Conservation (phyloP, 2,797 vertebrate species). For the Poeciliopsis presidionis region DNA sequence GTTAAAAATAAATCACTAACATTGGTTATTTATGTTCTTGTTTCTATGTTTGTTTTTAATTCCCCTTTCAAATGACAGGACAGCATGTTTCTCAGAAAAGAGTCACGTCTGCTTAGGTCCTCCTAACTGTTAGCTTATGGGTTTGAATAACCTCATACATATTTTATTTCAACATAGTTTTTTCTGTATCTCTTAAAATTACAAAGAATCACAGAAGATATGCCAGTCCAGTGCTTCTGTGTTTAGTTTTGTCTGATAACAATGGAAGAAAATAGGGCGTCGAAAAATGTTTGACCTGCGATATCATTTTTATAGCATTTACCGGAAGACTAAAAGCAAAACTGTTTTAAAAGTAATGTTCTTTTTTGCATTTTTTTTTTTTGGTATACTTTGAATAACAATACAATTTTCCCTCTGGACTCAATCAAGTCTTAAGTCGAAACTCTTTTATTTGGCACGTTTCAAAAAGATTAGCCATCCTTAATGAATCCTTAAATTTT, state of each 20-base stretch:
- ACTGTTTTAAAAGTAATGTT: neutral
- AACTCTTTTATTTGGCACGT: neutral
- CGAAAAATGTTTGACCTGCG: neutral
- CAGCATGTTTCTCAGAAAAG: neutral
- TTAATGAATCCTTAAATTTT: neutral
- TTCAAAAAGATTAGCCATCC: neutral
- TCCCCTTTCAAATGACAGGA: neutral
- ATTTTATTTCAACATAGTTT: too few relatives aligned
- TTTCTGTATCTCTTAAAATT: neutral
- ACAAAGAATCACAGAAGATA: neutral
- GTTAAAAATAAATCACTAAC: neutral
- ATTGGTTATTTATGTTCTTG: neutral
- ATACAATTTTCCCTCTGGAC: too few relatives aligned
- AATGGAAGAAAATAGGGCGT: neutral
- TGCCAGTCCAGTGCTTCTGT: neutral
- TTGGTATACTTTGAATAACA: neutral
- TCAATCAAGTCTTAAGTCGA: too few relatives aligned
- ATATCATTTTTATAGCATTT: neutral
- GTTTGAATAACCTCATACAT: neutral
- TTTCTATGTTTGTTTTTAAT: neutral
- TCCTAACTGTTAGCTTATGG: neutral
- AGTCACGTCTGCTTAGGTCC: neutral
- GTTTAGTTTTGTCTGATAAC: neutral
- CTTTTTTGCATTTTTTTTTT: neutral
- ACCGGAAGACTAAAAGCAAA: neutral